Evolutionary conservation across 2,113 vertebrate species (phyloP).

Genomic region (Ptilonorhynchus violaceus): DNA sequence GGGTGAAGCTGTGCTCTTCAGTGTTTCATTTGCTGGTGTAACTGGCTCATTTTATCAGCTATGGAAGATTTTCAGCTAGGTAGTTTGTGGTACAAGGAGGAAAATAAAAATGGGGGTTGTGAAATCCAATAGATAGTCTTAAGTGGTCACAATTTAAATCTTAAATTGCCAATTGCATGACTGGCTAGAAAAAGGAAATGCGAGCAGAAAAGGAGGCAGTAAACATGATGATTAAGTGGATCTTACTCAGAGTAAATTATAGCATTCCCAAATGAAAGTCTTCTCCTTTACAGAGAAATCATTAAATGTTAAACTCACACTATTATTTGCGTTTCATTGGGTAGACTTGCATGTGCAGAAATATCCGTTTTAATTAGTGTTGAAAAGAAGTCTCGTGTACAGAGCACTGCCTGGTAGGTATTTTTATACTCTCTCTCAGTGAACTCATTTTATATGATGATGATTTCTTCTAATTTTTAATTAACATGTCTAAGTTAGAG

Average conservation of each 20-base stretch:
- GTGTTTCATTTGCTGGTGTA: not conserved
- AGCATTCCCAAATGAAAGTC: conserved; percentile 53
- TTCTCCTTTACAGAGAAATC: conserved; percentile 51
- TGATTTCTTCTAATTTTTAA: conserved; percentile 70
- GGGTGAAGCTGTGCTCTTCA: not conserved
- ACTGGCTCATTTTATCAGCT: not conserved
- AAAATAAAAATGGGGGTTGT: not conserved
- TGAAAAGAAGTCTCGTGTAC: conserved; percentile 33
- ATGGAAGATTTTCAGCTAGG: not conserved
- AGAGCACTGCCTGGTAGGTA: conserved; percentile 54
- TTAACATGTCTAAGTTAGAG: conserved; percentile 58
- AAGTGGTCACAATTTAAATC: conserved; percentile 48
- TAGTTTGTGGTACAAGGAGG: not conserved
- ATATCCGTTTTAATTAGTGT: conserved; percentile 62
- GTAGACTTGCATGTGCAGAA: conserved; percentile 43
- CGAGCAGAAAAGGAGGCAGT: conserved; percentile 16
- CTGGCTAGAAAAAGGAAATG: conserved; percentile 14
- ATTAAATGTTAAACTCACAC: conserved; percentile 56
- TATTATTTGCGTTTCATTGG: conserved; percentile 60
- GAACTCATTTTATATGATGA: conserved; percentile 61
- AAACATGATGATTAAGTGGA: conserved; percentile 59
- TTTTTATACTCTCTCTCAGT: conserved; percentile 39
- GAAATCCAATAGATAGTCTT: not conserved
- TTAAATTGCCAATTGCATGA: conserved; percentile 44
- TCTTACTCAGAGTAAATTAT: conserved; percentile 57